Evolutionary conservation across 1,140 invertebrate genomes (phyloP).

Genomic region (Helicoverpa armigera): DNA sequence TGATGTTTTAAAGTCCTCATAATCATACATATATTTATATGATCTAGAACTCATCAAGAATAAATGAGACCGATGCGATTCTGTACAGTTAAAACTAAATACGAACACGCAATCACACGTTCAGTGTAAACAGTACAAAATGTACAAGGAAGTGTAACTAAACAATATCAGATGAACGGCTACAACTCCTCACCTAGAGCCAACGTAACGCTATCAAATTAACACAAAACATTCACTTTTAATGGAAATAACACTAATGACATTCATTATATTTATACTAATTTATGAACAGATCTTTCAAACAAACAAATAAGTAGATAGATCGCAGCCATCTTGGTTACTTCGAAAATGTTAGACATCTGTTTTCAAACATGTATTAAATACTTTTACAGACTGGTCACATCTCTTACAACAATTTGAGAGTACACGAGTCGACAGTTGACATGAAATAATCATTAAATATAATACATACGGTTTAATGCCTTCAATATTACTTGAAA

Average conservation of each 20-base stretch:
- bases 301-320: constrained; percentile 60
- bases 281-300: constrained; percentile 69
- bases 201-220: constrained; percentile 68
- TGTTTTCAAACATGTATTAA: constrained; percentile 6
- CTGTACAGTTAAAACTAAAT: constrained; percentile 44
- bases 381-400: constrained; percentile 1
- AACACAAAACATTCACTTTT: constrained; percentile 72
- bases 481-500: too few species aligned
- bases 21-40: constrained; percentile 84
- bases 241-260: constrained; percentile 75
- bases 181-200: constrained; percentile 59
- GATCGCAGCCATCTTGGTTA: constrained; percentile 23
- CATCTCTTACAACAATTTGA: background rate
- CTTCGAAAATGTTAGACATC: background rate
- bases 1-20: constrained; percentile 53
- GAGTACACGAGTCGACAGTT: constrained; percentile 4
- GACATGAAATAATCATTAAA: background rate
- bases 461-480: too few species aligned
- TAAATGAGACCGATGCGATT: constrained; percentile 62
- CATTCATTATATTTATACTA: constrained; percentile 72
- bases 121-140: constrained; percentile 51
- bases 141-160: constrained; percentile 50
- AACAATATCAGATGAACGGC: constrained; percentile 51
- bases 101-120: constrained; percentile 47
- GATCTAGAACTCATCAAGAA: constrained; percentile 84